Conservation (phyloP, 2,113 vertebrate species). For the Laterallus jamaicensis region DNA sequence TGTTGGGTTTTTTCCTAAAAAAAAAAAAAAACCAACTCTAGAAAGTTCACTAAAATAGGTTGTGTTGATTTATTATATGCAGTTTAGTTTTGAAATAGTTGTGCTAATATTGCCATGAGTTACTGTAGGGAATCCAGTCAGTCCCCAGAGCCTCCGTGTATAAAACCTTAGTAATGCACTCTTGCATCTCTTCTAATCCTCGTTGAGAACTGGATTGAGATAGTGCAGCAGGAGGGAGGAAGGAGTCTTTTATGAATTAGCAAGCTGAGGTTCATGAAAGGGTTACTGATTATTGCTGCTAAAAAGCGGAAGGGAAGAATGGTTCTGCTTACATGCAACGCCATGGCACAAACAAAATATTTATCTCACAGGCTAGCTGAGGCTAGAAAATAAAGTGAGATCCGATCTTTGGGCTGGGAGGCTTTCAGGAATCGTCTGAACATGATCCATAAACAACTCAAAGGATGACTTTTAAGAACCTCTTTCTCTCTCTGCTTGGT, state of each 20-base stretch:
- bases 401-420: not conserved
- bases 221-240: not conserved
- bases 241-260: not conserved
- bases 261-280: not conserved
- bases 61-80: not conserved
- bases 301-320: not conserved
- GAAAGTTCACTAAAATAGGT: not conserved
- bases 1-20: not conserved
- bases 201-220: not conserved
- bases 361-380: not conserved
- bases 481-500: conserved; percentile 52
- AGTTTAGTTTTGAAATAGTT: not conserved
- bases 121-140: not conserved
- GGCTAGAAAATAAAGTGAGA: not conserved
- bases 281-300: not conserved
- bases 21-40: not conserved
- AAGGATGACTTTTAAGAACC: conserved; percentile 41
- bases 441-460: conserved; percentile 13
- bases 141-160: not conserved
- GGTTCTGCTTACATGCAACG: not conserved
- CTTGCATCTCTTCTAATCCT: not conserved
- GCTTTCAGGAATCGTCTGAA: conserved; percentile 7
- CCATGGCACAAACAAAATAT: not conserved
- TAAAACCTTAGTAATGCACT: not conserved
- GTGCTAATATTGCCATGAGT: not conserved